Percentiles rank a stretch among this genome's conserved stretches.
These are phyloP conservation scores for Formica aserva DNA, from an alignment of 2,888 invertebrate species.

Conservation along the genomic window DNA sequence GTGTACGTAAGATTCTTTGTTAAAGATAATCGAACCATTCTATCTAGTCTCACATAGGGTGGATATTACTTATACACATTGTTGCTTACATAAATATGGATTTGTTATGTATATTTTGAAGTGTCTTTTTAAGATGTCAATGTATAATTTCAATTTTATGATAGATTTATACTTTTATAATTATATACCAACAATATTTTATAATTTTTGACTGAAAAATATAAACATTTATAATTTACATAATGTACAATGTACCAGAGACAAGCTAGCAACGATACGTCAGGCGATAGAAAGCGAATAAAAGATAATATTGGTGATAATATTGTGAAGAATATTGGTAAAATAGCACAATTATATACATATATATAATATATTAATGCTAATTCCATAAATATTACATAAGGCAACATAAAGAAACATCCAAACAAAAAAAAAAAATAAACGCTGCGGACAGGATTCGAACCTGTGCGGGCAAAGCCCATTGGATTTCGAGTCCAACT, in stretches of 20 bases:
- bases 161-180: neutral
- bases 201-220: neutral
- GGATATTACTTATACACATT: neutral
- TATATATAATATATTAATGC: neutral
- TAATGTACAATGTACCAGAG: neutral
- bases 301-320: neutral
- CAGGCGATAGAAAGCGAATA: neutral
- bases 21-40: neutral
- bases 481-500: conserved; percentile 90
- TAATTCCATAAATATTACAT: neutral
- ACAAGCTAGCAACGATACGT: neutral
- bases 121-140: neutral
- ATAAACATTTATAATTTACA: neutral
- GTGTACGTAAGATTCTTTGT: neutral
- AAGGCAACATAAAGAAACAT: neutral
- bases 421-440: conserved; percentile 68
- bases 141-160: neutral
- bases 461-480: conserved; percentile 90
- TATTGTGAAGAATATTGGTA: neutral
- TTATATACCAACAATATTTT: neutral
- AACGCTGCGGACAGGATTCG: conserved; percentile 88
- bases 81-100: neutral
- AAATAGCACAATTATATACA: neutral
- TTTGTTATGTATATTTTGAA: neutral
- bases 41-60: neutral